A percentile compares a stretch with the other conserved stretches of the same genome.
Evolutionary conservation across 2,113 vertebrate genomes (phyloP).

Genomic region (Hippocampus mohnikei): DNA sequence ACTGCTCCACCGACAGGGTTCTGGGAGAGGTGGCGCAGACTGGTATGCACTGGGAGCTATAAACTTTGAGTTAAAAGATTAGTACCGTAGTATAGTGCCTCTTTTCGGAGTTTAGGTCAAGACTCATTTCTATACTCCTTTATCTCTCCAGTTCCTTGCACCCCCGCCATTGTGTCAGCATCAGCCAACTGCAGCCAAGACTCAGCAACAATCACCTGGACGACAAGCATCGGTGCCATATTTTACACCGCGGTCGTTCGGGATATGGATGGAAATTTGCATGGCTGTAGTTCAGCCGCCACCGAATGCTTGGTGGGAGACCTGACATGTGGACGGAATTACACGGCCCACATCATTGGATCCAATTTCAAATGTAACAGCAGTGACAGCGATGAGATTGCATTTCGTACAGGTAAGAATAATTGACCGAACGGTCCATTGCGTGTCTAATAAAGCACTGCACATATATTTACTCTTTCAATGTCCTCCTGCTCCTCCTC

Average conservation of each 20-base stretch:
- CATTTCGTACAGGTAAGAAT: slow-evolving; percentile 62
- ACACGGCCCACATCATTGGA: slow-evolving; percentile 55
- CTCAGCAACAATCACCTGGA: slow-evolving; percentile 61
- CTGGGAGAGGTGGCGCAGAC: slow-evolving; percentile 60
- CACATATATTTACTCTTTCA: neutral
- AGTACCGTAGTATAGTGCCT: too few relatives aligned
- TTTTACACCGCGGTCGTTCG: slow-evolving; percentile 50
- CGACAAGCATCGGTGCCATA: slow-evolving; percentile 40
- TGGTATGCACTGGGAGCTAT: slow-evolving; percentile 47
- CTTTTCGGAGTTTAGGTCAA: neutral
- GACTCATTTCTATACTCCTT: neutral
- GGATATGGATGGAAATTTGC: slow-evolving; percentile 42
- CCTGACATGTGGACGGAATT: slow-evolving; percentile 68
- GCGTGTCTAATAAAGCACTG: neutral
- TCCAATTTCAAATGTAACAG: slow-evolving; percentile 70
- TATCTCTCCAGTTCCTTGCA: slow-evolving; percentile 68
- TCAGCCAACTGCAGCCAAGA: slow-evolving; percentile 53
- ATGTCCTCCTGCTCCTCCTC: slow-evolving; percentile 4
- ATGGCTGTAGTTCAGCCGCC: slow-evolving; percentile 42
- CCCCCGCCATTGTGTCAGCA: slow-evolving; percentile 45
- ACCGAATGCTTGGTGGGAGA: slow-evolving; percentile 52
- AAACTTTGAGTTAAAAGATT: neutral
- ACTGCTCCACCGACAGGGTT: slow-evolving; percentile 58
- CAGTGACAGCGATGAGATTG: slow-evolving; percentile 31
- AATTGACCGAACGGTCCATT: neutral